phyloP scores from a whole-genome alignment of 2,113 vertebrate genomes.

The Sminthopsis crassicaudata region DNA sequence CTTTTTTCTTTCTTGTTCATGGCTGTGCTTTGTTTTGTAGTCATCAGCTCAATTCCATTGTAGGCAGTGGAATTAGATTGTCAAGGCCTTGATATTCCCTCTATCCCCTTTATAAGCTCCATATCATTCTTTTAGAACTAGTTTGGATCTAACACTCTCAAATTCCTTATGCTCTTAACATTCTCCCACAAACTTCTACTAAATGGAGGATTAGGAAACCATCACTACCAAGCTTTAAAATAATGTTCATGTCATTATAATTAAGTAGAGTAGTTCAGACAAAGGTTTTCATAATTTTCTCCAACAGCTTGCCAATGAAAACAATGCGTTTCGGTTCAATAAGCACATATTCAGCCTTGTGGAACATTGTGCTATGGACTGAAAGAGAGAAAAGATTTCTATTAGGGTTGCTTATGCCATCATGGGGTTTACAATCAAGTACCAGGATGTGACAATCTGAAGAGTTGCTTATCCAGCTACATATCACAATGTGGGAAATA shows the following conservation, averaged over 20 bases:
- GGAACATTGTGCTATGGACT: not conserved
- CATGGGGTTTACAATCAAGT: not conserved
- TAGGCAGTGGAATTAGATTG: constrained; percentile 40
- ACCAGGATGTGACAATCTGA: not conserved
- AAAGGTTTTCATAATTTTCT: not conserved
- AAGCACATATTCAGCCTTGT: not conserved
- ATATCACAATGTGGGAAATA: too few relatives aligned
- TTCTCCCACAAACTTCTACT: not conserved
- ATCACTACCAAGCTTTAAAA: constrained; percentile 2
- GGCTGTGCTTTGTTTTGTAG: constrained; percentile 32
- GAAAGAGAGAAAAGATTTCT: not conserved
- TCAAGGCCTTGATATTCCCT: constrained; percentile 43
- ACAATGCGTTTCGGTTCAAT: not conserved
- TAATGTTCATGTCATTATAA: constrained; percentile 50
- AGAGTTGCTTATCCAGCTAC: too few relatives aligned
- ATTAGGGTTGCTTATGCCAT: not conserved
- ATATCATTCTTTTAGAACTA: constrained; percentile 45
- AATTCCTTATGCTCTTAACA: constrained; percentile 5
- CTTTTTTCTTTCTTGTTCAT: constrained; percentile 44
- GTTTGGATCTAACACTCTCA: constrained; percentile 39
- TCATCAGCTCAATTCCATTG: constrained; percentile 48
- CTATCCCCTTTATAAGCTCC: constrained; percentile 34
- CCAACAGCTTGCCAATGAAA: not conserved
- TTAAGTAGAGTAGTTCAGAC: constrained; percentile 63
- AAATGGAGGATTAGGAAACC: not conserved